These are phyloP conservation scores for Sebastes kiyomatsui DNA, from an alignment of 2,797 vertebrate genomes.

Conservation along the genomic window DNA sequence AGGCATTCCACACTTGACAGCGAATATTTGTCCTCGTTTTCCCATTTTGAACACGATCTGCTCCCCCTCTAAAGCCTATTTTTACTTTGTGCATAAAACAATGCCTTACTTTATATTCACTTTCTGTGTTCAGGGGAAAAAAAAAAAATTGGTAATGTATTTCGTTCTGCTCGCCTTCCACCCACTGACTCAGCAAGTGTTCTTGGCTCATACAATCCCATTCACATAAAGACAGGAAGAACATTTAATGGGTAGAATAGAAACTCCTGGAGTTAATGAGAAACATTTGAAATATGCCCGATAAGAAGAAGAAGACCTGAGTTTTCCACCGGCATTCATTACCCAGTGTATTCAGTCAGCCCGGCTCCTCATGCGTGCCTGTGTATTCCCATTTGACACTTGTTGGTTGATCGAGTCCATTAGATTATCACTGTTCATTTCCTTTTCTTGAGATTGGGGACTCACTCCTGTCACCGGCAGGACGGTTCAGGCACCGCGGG, in stretches of 20 bases:
- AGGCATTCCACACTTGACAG: slow-evolving; percentile 11
- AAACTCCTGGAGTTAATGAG: slow-evolving; percentile 58
- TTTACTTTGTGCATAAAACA: slow-evolving; percentile 10
- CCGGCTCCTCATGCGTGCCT: background rate
- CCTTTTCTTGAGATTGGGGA: slow-evolving; percentile 13
- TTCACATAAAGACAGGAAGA: slow-evolving; percentile 39
- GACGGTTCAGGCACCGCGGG: slow-evolving; percentile 5
- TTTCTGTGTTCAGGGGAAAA: background rate
- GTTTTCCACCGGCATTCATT: slow-evolving; percentile 34
- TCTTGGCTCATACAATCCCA: slow-evolving; percentile 44
- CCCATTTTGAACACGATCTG: slow-evolving; percentile 2
- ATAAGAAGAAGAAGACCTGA: slow-evolving; percentile 39
- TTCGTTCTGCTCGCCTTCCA: slow-evolving; percentile 41
- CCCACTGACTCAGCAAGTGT: slow-evolving; percentile 62
- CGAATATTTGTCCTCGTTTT: slow-evolving; percentile 29
- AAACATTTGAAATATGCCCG: slow-evolving; percentile 49
- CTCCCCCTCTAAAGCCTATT: background rate
- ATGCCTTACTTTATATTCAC: slow-evolving; percentile 40
- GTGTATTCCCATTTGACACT: slow-evolving; percentile 47
- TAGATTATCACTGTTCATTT: slow-evolving; percentile 52
- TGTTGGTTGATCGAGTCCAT: slow-evolving; percentile 59
- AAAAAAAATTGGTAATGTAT: slow-evolving; percentile 41
- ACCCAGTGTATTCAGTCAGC: slow-evolving; percentile 34
- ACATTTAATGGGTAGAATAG: slow-evolving; percentile 46
- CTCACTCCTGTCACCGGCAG: slow-evolving; percentile 38